Evolutionary conservation across 1,140 invertebrate genomes (phyloP).

Genomic region (Gonioctena quinquepunctata): DNA sequence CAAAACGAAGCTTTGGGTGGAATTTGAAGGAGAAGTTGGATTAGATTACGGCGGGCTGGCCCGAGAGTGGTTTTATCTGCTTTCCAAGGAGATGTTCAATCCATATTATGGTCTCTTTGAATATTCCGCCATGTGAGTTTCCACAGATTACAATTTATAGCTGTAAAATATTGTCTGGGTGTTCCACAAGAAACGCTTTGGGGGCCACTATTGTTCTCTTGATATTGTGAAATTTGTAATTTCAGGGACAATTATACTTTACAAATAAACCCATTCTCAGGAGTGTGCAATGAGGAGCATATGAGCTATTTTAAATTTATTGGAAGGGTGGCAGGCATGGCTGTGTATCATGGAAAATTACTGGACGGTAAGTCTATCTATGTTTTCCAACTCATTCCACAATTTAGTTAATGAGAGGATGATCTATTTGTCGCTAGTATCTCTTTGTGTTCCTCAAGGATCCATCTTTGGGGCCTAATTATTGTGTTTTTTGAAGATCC

Average conservation of each 20-base stretch:
- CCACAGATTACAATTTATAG: conserved; percentile 1
- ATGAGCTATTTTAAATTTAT: conserved; percentile 99
- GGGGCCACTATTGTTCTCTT: too few species aligned
- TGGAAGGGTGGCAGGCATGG: conserved; percentile 96
- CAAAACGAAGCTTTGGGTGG: conserved; percentile 97
- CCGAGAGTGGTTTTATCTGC: conserved; percentile 96
- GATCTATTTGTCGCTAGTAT: too few species aligned
- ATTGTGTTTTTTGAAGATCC: too few species aligned
- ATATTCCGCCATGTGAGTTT: conserved; percentile 92
- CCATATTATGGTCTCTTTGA: conserved; percentile 99
- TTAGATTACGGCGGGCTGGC: conserved; percentile 97
- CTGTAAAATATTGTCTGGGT: background rate
- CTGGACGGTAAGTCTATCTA: conserved; percentile 76
- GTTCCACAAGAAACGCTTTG: too few species aligned
- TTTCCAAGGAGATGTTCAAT: conserved; percentile 99
- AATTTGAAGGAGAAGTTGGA: conserved; percentile 97
- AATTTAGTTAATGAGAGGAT: too few species aligned
- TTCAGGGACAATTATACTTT: conserved; percentile 96
- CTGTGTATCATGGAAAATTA: conserved; percentile 97
- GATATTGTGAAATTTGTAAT: too few species aligned
- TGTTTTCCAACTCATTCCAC: too few species aligned
- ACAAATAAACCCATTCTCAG: conserved; percentile 98
- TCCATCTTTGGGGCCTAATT: too few species aligned
- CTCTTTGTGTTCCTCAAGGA: too few species aligned
- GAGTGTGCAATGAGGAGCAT: conserved; percentile 96